Conservation (phyloP, 2,113 vertebrate species). For the Tychaedon coryphoeus region DNA sequence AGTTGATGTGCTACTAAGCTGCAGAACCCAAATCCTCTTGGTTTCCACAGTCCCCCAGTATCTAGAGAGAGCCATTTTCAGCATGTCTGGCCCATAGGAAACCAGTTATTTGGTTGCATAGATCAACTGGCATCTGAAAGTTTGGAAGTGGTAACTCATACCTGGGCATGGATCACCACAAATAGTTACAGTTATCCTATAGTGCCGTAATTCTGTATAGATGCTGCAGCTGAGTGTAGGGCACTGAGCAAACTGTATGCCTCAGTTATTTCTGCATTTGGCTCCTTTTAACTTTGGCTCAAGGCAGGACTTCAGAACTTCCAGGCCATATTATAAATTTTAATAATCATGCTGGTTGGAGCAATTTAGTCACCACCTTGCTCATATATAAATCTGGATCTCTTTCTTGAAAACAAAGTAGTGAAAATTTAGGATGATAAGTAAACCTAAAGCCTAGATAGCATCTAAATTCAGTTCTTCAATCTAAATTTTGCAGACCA, state of each 20-base stretch:
- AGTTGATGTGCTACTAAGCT: not conserved
- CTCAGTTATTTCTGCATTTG: not conserved
- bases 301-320: not conserved
- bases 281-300: not conserved
- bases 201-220: not conserved
- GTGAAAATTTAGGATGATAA: not conserved
- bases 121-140: not conserved
- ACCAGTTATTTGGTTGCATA: not conserved
- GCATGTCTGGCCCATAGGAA: not conserved
- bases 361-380: not conserved
- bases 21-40: not conserved
- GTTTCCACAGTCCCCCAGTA: not conserved
- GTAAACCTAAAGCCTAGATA: not conserved
- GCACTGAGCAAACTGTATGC: not conserved
- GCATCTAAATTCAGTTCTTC: not conserved
- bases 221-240: not conserved
- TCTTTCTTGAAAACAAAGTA: not conserved
- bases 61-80: accelerated
- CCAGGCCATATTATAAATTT: not conserved
- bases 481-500: not conserved
- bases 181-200: not conserved
- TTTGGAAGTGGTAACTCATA: not conserved
- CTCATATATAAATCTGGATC: not conserved
- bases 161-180: not conserved
- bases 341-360: not conserved